phyloP scores from a whole-genome alignment of 2,888 invertebrate species.

The Rutpela maculata region DNA sequence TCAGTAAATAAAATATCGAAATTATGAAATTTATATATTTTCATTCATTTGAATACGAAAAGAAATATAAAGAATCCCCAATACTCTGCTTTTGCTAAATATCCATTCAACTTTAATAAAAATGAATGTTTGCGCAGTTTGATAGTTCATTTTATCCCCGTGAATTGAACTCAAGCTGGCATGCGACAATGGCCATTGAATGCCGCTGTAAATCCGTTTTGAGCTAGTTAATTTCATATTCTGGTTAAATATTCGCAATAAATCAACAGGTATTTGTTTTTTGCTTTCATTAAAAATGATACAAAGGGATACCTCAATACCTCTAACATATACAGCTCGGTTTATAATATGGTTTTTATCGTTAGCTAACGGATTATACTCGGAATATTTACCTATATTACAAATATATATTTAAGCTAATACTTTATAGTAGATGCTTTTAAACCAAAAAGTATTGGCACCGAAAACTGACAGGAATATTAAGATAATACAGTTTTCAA shows the following conservation, averaged over 20 bases:
- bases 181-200: slow-evolving; percentile 3
- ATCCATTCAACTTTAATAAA: neutral
- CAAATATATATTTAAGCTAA: too few relatives aligned
- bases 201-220: neutral
- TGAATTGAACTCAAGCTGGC: slow-evolving; percentile 1
- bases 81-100: neutral
- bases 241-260: neutral
- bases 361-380: too few relatives aligned
- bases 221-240: slow-evolving; percentile 1
- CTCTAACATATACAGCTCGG: neutral
- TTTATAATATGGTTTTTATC: too few relatives aligned
- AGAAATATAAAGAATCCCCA: neutral
- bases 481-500: too few relatives aligned
- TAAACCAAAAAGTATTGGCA: too few relatives aligned
- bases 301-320: neutral
- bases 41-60: neutral
- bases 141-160: slow-evolving; percentile 5
- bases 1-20: neutral
- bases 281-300: neutral
- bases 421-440: too few relatives aligned
- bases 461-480: too few relatives aligned
- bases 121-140: neutral
- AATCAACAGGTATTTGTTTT: neutral
- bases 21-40: neutral
- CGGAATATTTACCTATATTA: too few relatives aligned